Conservation (phyloP, 2,113 vertebrate genomes). For the Tetraodon nigroviridis region DNA sequence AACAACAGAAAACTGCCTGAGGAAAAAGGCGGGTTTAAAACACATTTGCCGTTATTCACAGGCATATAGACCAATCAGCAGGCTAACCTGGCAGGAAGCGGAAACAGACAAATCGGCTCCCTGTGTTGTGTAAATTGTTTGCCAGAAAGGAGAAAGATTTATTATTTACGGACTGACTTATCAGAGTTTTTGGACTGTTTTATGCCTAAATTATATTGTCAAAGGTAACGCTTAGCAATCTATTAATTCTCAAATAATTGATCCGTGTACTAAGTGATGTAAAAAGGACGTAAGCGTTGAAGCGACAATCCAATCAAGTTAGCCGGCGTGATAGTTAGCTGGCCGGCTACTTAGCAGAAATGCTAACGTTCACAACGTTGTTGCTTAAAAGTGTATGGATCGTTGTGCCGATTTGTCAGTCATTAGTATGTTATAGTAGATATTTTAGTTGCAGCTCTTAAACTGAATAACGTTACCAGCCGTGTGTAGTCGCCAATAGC, state of each 20-base stretch:
- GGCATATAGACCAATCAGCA: conserved; percentile 53
- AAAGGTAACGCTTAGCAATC: conserved; percentile 64
- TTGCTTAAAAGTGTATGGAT: conserved; percentile 2
- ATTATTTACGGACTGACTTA: conserved; percentile 52
- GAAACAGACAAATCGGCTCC: conserved; percentile 35
- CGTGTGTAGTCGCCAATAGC: conserved; percentile 28
- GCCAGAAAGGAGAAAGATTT: conserved; percentile 54
- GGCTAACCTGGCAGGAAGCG: conserved; percentile 28
- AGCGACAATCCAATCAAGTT: conserved; percentile 32
- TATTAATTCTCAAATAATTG: conserved; percentile 11
- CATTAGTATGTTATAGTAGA: conserved; percentile 7
- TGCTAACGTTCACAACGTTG: conserved; percentile 54
- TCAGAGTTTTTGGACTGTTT: conserved; percentile 20
- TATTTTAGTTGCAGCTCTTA: background rate
- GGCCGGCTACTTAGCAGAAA: conserved; percentile 42
- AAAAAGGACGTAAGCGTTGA: conserved; percentile 24
- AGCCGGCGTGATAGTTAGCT: conserved; percentile 47
- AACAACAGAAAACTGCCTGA: conserved; percentile 6
- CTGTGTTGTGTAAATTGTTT: conserved; percentile 65
- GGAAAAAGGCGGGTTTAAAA: conserved; percentile 8
- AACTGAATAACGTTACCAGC: background rate
- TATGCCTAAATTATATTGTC: conserved; percentile 21
- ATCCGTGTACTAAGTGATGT: conserved; percentile 16
- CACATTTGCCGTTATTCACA: conserved; percentile 17
- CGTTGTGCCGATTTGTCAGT: background rate